Evolutionary conservation across 1,140 invertebrate genomes (phyloP).

Genomic region (Atta cephalotes): DNA sequence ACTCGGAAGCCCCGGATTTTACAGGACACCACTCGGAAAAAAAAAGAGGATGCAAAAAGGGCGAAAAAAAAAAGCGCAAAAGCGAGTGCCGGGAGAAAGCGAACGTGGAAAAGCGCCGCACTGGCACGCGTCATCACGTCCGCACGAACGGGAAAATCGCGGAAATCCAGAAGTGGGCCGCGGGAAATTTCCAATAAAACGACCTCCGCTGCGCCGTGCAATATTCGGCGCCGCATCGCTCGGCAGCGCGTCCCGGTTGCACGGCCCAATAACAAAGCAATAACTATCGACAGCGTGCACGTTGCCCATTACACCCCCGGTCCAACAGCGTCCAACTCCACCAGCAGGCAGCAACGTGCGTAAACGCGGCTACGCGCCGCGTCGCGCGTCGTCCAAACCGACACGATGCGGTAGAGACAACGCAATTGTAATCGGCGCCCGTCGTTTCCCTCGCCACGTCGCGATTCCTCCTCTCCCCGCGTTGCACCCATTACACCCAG

Average conservation of each 20-base stretch:
- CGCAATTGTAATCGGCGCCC: constrained; percentile 61
- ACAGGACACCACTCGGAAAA: constrained; percentile 34
- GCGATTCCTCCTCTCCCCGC: background rate
- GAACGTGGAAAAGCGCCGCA: constrained; percentile 58
- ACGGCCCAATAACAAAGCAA: constrained; percentile 75
- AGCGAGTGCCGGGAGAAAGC: constrained; percentile 28
- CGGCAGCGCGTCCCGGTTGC: constrained; percentile 51
- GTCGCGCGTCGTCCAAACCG: background rate
- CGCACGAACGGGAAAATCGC: constrained; percentile 68
- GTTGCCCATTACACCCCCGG: constrained; percentile 64
- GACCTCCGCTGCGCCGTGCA: constrained; percentile 66
- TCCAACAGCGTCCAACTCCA: constrained; percentile 19
- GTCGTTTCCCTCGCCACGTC: background rate
- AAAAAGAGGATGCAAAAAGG: constrained; percentile 39
- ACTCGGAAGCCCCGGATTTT: constrained; percentile 50
- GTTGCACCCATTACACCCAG: constrained; percentile 21
- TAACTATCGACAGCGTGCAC: constrained; percentile 74
- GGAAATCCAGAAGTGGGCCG: constrained; percentile 70
- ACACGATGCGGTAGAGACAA: constrained; percentile 1
- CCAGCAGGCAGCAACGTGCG: constrained; percentile 44
- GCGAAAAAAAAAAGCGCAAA: constrained; percentile 41
- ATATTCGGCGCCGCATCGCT: constrained; percentile 62
- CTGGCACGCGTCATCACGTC: constrained; percentile 69
- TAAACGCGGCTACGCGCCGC: constrained; percentile 60
- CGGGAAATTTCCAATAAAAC: constrained; percentile 76